Conservation (phyloP, 2,888 invertebrate genomes). For the Drosophila hamatofila region DNA sequence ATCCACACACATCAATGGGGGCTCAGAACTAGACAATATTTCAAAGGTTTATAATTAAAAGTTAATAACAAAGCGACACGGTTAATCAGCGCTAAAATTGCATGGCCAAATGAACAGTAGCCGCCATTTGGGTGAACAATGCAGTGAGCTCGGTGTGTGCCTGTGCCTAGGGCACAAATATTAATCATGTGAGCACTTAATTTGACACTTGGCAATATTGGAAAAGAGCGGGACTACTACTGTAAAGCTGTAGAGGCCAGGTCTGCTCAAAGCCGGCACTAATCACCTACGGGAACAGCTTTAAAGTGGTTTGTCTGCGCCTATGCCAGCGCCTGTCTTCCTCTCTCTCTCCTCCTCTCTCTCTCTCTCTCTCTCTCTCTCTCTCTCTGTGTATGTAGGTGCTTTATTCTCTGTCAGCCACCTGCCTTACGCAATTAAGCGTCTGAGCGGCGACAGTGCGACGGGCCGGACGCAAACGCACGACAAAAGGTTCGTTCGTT, state of each 20-base stretch:
- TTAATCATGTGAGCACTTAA: conserved; percentile 79
- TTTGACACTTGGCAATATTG: conserved; percentile 80
- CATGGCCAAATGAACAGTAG: conserved; percentile 53
- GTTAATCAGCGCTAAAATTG: conserved; percentile 74
- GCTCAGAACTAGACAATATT: conserved; percentile 57
- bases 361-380: background rate
- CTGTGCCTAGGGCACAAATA: conserved; percentile 45
- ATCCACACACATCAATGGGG: conserved; percentile 60
- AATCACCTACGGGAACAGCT: conserved; percentile 77
- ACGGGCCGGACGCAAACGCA: conserved; percentile 46
- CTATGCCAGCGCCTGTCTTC: background rate
- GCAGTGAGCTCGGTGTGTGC: no score
- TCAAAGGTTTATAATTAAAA: conserved; percentile 66
- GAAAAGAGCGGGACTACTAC: conserved; percentile 64
- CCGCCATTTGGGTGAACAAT: conserved; percentile 38
- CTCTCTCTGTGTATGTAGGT: conserved; percentile 38
- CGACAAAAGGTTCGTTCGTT: conserved; percentile 71
- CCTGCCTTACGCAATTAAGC: conserved; percentile 81
- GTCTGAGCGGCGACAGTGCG: conserved; percentile 48
- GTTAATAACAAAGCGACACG: conserved; percentile 77
- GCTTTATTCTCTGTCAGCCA: conserved; percentile 75
- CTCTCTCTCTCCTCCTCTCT: no score
- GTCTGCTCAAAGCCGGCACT: conserved; percentile 60
- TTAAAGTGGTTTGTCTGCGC: conserved; percentile 73
- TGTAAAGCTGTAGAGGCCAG: conserved; percentile 17